Evolutionary conservation across 1,140 invertebrate genomes (phyloP), one percentile per base, ranked within the genome.

Genomic region (Acromyrmex heyeri): DNA sequence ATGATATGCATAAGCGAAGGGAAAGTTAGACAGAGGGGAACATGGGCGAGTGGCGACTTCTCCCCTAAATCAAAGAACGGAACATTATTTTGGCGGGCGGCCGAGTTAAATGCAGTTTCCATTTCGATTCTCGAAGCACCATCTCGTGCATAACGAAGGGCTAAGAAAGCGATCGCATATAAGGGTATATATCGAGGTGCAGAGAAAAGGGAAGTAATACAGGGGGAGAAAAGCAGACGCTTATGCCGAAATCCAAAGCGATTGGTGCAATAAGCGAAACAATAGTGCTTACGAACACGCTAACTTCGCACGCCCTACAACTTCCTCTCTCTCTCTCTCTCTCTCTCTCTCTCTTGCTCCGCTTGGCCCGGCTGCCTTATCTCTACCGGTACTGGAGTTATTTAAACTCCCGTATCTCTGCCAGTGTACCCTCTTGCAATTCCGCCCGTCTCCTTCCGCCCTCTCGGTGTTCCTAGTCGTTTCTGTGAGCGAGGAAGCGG

Each of bases 361-460:
- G 50, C 69, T 76, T 59, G 75, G 55, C 21, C 24, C 76, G 77
- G 76, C 77, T 91, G 91, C 89, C 87, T 89, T 91, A 91, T 91
- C 90, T 88, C 50, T 59, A 70, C 69, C 70, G 69, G 78, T 61
- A 76, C 81, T 78, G 65, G 75, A 92, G 92, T 91, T 91, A 92
- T 92, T 93, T 92, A 92, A 92, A 92, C 90, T 89, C 89, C 86
- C 85, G 86, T 93, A 92, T 91, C 91, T 90, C 91, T 85, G 83
- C 82, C 78, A 65, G 83, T 82, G 55, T 69, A 48, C 59, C 77
- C 34, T 8, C 53, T 27, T n/a, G 14, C 61, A 55, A 64, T 76
- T 85, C 73, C 38, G 18, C 48, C 50, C 78, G 34, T 62, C 27
- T 62, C 16, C 62, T 72, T 48, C 44, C 78, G 27, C 64, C 27